Evolutionary conservation across 2,113 vertebrate genomes (phyloP).

Genomic region (Cebidichthys violaceus): DNA sequence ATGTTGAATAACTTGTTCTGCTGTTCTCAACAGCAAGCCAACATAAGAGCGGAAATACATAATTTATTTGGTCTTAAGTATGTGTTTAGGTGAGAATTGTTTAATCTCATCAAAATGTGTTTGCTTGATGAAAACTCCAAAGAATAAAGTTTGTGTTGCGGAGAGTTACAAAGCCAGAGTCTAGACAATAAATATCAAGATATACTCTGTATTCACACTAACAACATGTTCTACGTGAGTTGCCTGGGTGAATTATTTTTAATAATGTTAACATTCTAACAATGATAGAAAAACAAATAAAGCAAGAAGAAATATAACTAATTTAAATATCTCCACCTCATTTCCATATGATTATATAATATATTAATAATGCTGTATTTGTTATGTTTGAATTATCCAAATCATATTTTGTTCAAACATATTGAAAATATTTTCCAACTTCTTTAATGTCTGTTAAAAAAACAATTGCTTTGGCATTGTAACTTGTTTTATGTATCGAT

Average conservation of each 20-base stretch:
- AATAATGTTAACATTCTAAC: neutral
- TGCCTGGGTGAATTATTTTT: neutral
- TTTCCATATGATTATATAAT: neutral
- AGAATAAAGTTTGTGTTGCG: neutral
- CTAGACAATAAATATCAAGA: neutral
- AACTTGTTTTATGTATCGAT: neutral
- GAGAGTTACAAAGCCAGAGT: neutral
- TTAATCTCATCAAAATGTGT: neutral
- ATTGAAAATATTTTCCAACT: neutral
- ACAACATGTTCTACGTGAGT: neutral
- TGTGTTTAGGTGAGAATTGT: neutral
- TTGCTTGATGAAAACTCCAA: neutral
- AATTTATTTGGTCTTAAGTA: neutral
- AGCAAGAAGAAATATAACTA: neutral
- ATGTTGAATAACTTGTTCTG: too few relatives aligned
- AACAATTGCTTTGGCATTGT: neutral
- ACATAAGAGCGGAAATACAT: neutral
- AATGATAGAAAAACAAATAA: neutral
- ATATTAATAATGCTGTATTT: constrained; percentile 2
- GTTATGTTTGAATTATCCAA: neutral
- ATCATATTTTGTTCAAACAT: neutral
- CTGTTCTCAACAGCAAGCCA: too few relatives aligned
- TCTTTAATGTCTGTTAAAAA: neutral
- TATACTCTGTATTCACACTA: neutral
- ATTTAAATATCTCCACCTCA: neutral